A percentile compares a stretch with the other conserved stretches of the same genome.
Conservation (phyloP, 2,113 vertebrate genomes). For the Sylvilagus bachmani region DNA sequence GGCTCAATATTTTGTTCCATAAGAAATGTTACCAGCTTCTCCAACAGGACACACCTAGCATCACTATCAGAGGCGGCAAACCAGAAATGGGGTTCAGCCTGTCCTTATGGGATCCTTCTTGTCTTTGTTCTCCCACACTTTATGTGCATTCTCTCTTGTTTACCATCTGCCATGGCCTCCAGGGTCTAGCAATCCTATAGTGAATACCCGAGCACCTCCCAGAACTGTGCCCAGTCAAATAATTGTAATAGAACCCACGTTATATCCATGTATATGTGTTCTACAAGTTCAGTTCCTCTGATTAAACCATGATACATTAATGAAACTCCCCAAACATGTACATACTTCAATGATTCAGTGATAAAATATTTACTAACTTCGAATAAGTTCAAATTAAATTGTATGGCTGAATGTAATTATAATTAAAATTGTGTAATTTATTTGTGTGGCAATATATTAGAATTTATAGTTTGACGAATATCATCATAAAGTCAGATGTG, state of each 20-base stretch:
- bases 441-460: background rate
- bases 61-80: background rate
- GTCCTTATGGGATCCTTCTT: background rate
- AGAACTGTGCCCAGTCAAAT: background rate
- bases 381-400: constrained; percentile 37
- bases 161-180: background rate
- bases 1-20: too few species aligned
- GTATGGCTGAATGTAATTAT: background rate
- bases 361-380: background rate
- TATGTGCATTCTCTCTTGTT: background rate
- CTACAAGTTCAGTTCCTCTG: background rate
- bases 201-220: rapidly evolving
- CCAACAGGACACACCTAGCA: rapidly evolving
- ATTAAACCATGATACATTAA: background rate
- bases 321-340: background rate
- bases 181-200: background rate
- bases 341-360: background rate
- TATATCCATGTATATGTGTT: background rate
- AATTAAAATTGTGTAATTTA: background rate
- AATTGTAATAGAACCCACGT: background rate
- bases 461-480: background rate
- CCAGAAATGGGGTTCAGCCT: background rate
- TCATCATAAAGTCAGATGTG: background rate
- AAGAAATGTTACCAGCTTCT: background rate
- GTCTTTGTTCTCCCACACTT: background rate